phyloP scores from a whole-genome alignment of 2,888 invertebrate species.

The Parnassius orleans region DNA sequence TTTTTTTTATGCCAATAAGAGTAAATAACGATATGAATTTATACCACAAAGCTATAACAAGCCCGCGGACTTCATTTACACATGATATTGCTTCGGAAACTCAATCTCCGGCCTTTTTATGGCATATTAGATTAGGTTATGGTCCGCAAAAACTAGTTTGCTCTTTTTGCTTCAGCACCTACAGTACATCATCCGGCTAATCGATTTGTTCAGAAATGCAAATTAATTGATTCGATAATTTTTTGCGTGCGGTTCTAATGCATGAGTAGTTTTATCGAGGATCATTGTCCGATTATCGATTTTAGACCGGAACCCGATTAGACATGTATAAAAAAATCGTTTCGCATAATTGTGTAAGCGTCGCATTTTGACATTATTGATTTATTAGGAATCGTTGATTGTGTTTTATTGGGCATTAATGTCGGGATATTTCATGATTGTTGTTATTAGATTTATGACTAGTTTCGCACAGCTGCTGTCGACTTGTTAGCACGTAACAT shows the following conservation, averaged over 20 bases:
- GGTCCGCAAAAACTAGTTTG: slow-evolving; percentile 17
- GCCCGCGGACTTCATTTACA: slow-evolving; percentile 13
- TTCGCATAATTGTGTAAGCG: slow-evolving; percentile 9
- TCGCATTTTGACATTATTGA: slow-evolving; percentile 10
- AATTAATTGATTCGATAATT: slow-evolving; percentile 24
- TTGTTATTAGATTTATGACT: slow-evolving; percentile 18
- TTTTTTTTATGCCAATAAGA: no score
- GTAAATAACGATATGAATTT: neutral
- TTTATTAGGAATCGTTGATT: slow-evolving; percentile 13
- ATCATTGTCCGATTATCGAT: slow-evolving; percentile 24
- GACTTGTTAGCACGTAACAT: slow-evolving; percentile 1
- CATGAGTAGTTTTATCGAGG: slow-evolving; percentile 17
- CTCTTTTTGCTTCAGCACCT: slow-evolving; percentile 7
- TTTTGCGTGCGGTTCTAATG: slow-evolving; percentile 19
- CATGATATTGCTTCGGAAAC: slow-evolving; percentile 11
- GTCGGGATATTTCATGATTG: slow-evolving; percentile 12
- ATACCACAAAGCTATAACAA: slow-evolving; percentile 1
- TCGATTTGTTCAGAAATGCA: slow-evolving; percentile 28
- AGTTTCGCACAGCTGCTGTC: slow-evolving; percentile 4
- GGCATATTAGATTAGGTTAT: slow-evolving; percentile 14
- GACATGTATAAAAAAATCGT: neutral
- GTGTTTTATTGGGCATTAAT: slow-evolving; percentile 20
- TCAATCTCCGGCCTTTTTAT: slow-evolving; percentile 10
- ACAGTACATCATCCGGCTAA: slow-evolving; percentile 23
- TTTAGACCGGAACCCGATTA: slow-evolving; percentile 18